Evolutionary conservation across 2,888 invertebrate species (phyloP).

Genomic region (Junonia oenone): DNA sequence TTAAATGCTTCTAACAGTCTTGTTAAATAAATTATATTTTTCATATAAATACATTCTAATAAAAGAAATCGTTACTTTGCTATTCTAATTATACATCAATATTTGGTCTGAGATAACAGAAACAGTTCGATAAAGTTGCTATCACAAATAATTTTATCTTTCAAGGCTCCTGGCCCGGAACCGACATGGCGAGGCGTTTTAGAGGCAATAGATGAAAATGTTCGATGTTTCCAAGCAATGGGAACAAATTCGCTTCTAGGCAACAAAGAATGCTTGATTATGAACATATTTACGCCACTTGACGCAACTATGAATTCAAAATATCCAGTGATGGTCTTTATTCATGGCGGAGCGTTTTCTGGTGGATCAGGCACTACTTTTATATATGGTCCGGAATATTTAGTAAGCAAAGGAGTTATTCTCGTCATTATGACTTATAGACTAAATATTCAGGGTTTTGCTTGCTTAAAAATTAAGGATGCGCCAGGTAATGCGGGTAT

Average conservation of each 20-base stretch:
- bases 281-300: conserved; percentile 57
- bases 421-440: conserved; percentile 61
- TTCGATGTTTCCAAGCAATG: conserved; percentile 36
- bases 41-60: too few relatives aligned
- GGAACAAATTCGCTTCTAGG: conserved; percentile 39
- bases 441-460: conserved; percentile 57
- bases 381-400: too few relatives aligned
- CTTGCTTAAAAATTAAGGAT: conserved; percentile 57
- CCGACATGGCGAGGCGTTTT: too few relatives aligned
- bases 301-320: conserved; percentile 29
- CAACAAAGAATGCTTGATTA: conserved; percentile 47
- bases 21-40: too few relatives aligned
- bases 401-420: too few relatives aligned
- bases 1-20: too few relatives aligned
- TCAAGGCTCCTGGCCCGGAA: conserved; percentile 56
- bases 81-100: too few relatives aligned
- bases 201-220: conserved; percentile 41
- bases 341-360: conserved; percentile 65
- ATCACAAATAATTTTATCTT: conserved; percentile 16
- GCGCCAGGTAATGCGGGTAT: conserved; percentile 61
- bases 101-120: neutral
- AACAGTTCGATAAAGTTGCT: too few relatives aligned
- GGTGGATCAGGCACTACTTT: conserved; percentile 46
- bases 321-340: conserved; percentile 63
- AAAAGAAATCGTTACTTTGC: too few relatives aligned